A percentile compares a stretch with the other conserved stretches of the same genome.
These are phyloP conservation scores for Bradypodion ventrale DNA, from an alignment of 2,797 vertebrate genomes.

Conservation along the genomic window DNA sequence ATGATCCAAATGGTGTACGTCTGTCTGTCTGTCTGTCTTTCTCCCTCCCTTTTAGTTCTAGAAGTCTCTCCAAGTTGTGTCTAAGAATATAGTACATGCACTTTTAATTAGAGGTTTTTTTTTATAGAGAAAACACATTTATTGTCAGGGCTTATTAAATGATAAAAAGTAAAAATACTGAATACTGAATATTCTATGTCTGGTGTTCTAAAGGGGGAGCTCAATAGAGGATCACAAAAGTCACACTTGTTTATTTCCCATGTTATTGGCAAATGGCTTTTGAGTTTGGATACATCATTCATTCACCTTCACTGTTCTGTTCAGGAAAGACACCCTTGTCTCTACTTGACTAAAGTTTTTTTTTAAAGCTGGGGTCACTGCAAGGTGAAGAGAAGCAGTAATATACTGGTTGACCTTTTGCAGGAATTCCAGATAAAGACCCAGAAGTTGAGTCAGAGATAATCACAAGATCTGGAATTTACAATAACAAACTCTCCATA, in stretches of 20 bases:
- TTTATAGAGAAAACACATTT: no score
- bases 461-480: slow-evolving; percentile 98
- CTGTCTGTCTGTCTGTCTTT: no score
- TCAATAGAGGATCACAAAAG: slow-evolving; percentile 1
- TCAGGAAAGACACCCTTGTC: slow-evolving; percentile 53
- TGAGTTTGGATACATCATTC: slow-evolving; percentile 3
- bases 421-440: slow-evolving; percentile 96
- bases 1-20: no score
- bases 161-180: not conserved
- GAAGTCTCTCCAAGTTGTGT: not conserved
- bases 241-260: not conserved
- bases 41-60: not conserved
- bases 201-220: not conserved
- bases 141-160: not conserved
- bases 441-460: slow-evolving; percentile 94
- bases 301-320: slow-evolving; percentile 14
- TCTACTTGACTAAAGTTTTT: slow-evolving; percentile 82
- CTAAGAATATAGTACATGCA: not conserved
- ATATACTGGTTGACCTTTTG: slow-evolving; percentile 83
- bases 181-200: not conserved
- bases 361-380: slow-evolving; percentile 82
- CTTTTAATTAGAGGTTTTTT: not conserved
- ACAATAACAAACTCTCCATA: slow-evolving; percentile 98
- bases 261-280: not conserved
- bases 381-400: slow-evolving; percentile 86